Evolutionary conservation across 2,797 vertebrate species (phyloP).

Genomic region (Diplodus puntazzo): DNA sequence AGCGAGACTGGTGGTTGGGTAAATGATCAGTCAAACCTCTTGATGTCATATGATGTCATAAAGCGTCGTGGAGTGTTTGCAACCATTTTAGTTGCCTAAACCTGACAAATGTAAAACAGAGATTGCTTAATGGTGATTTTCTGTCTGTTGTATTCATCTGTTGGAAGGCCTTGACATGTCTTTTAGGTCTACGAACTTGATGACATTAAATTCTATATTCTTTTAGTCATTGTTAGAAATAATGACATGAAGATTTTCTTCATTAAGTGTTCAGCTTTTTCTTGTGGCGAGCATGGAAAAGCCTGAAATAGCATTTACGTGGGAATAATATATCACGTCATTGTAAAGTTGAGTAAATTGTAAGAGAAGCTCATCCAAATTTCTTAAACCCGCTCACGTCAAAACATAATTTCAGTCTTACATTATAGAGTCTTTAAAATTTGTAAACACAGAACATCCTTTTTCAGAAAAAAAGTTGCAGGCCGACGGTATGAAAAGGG

Average conservation of each 20-base stretch:
- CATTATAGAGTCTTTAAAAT: neutral
- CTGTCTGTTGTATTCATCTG: too few species aligned
- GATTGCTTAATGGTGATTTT: too few species aligned
- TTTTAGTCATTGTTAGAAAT: neutral
- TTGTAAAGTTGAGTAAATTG: neutral
- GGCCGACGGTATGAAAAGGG: neutral
- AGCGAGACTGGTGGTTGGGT: neutral
- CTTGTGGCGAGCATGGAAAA: neutral
- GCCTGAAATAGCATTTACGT: neutral
- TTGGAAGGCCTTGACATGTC: neutral
- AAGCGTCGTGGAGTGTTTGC: neutral
- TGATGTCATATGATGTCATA: neutral
- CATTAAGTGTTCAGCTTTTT: neutral
- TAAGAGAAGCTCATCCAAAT: neutral
- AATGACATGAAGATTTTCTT: neutral
- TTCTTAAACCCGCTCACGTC: neutral
- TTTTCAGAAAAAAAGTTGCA: neutral
- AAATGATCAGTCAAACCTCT: neutral
- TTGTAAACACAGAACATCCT: neutral
- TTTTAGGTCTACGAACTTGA: neutral
- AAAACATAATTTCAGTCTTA: neutral
- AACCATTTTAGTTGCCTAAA: neutral
- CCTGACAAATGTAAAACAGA: neutral
- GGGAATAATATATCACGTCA: neutral
- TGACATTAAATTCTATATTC: neutral